These are phyloP conservation scores for Phalacrocorax brasilianus DNA, from an alignment of 2,113 vertebrate genomes.

Conservation along the genomic window DNA sequence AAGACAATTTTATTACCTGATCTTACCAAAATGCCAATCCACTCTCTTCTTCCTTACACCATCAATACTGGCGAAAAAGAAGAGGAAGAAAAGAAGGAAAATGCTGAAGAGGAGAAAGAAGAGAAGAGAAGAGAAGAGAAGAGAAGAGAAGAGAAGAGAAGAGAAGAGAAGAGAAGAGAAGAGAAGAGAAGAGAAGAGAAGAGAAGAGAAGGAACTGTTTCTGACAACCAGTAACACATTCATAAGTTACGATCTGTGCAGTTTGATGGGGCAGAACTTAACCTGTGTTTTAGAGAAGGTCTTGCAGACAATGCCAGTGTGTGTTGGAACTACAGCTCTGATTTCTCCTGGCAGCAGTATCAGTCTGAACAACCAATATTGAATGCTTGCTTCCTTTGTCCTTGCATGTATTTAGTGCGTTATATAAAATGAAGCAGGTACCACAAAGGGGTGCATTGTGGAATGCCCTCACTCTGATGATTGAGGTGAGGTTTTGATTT, in stretches of 20 bases:
- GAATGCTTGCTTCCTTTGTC: neutral
- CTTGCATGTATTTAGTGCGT: accelerated
- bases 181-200: neutral
- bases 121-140: neutral
- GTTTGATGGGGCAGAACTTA: neutral
- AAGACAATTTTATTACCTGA: neutral
- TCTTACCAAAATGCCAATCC: neutral
- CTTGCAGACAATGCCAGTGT: accelerated
- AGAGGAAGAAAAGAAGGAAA: neutral
- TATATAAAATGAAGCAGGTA: neutral
- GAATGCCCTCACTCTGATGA: neutral
- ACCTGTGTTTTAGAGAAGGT: neutral
- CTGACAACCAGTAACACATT: neutral
- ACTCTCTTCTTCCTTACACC: neutral
- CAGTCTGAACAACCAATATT: neutral
- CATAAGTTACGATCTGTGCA: neutral
- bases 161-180: neutral
- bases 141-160: neutral
- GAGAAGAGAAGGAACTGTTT: neutral
- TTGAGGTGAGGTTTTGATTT: neutral
- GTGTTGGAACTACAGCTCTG: neutral
- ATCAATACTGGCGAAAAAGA: neutral
- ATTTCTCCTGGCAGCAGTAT: neutral
- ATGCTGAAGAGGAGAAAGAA: neutral
- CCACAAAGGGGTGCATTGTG: neutral